These are phyloP conservation scores for Holacanthella duospinosa DNA, from an alignment of 2,888 invertebrate genomes.

Conservation along the genomic window DNA sequence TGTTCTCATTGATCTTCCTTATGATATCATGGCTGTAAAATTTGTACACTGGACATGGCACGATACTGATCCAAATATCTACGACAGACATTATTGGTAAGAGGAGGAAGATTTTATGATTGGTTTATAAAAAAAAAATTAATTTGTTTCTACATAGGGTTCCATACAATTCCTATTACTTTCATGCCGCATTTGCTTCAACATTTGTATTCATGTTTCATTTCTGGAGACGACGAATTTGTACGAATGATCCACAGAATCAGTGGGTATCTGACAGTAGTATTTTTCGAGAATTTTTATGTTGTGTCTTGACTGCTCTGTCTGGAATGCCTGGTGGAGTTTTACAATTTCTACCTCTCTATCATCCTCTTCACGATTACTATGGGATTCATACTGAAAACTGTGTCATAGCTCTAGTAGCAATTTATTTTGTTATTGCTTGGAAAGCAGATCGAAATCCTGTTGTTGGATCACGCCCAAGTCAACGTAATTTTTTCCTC, in stretches of 20 bases:
- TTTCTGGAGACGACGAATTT: constrained; percentile 44
- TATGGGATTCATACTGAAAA: constrained; percentile 59
- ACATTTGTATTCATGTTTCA: constrained; percentile 61
- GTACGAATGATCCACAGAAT: constrained; percentile 26
- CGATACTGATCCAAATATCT: constrained; percentile 58
- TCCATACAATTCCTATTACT: constrained; percentile 74
- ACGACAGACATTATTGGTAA: constrained; percentile 59
- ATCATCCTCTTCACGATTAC: constrained; percentile 65
- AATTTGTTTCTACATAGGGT: constrained; percentile 45
- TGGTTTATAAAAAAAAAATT: no score
- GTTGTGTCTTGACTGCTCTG: constrained; percentile 50
- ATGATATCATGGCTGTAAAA: constrained; percentile 66
- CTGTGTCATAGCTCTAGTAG: constrained; percentile 55
- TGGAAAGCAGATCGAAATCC: constrained; percentile 52
- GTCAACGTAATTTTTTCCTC: not conserved
- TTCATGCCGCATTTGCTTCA: constrained; percentile 63
- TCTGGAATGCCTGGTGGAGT: constrained; percentile 64
- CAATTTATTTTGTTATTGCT: constrained; percentile 51
- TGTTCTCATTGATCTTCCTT: constrained; percentile 64
- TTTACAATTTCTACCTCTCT: constrained; percentile 58
- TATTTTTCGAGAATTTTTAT: constrained; percentile 47
- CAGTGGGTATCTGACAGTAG: constrained; percentile 30
- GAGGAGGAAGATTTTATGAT: not conserved
- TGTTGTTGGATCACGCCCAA: constrained; percentile 21
- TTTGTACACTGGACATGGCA: constrained; percentile 79